Base-by-base conservation (phyloP, 2,888 invertebrate genomes). In the Caenorhabditis sinica region DNA sequence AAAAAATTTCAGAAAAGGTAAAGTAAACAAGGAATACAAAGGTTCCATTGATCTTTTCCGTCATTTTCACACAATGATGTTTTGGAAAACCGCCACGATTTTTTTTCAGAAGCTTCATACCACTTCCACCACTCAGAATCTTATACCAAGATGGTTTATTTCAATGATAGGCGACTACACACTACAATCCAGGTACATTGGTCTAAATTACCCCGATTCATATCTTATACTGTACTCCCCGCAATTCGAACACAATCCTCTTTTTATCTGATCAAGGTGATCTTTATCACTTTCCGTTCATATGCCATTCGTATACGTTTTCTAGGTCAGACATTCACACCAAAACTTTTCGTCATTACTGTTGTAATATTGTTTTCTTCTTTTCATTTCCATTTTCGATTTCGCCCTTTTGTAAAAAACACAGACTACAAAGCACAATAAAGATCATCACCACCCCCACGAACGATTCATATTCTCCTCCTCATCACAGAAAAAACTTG, bases 361-460 rank as follows among this genome's bases (percentile, higher is more conserved):
- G 40, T 17, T 43, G 30, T 66, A 56, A 17, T 56, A 56, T 75
- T 56, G 30, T 66, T 45, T 56, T 28, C 33, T 51, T 20, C 15
- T 66, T 45, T 33, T 28, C 23, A 17, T 17, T 58, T 56, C 43
- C 40, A 25, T 30, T 63, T 53, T 45, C 13, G 20, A n/a, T 9
- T 65, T 63, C 20, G 25, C 17, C 17, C 23, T 33, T 53, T 63
- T 28, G 49, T 23, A 33, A 36, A n/a, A 60, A 60, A 36, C 23
- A 40, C 30, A 66, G n/a, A 66, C 30, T 66, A 33, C 66, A 49
- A 53, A 30, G 63, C 75, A 58, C 75, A 75, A 33, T 53, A 45
- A 43, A 45, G 75, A 75, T 75, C 75, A 68, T 45, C 75, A 66
- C 66, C 43, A 66, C 56, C 66, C 49, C 33, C 60, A 43, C 66